Conservation (phyloP, 2,113 vertebrate genomes). For the Sinocyclocheilus anophthalmus region DNA sequence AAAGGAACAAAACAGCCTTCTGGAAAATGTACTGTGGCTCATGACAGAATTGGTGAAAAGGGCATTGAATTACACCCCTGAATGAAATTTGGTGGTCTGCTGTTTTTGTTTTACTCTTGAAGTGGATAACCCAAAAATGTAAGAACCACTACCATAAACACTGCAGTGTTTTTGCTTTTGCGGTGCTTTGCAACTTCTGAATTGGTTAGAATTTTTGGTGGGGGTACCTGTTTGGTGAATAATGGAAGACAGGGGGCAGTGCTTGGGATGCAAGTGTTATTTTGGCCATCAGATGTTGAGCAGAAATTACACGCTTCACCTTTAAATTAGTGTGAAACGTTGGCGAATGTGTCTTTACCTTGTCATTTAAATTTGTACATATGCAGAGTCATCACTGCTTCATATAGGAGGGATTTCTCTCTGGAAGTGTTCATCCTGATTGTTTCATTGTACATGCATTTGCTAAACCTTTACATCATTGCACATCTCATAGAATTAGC, state of each 20-base stretch:
- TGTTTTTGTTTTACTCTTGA: not conserved
- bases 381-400: constrained; percentile 15
- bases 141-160: not conserved
- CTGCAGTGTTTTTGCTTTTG: not conserved
- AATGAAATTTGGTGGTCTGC: not conserved
- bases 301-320: not conserved
- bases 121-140: not conserved
- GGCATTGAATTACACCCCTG: not conserved
- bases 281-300: not conserved
- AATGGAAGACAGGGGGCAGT: not conserved
- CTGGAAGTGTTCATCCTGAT: constrained; percentile 7
- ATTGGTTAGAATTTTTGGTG: not conserved
- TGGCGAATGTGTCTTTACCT: not conserved
- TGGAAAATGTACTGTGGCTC: not conserved
- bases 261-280: not conserved
- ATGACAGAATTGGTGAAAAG: not conserved
- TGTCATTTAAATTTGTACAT: constrained; percentile 11
- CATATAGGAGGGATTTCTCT: constrained; percentile 2
- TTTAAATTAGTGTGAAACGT: constrained; percentile 12
- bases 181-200: not conserved
- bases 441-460: constrained; percentile 42
- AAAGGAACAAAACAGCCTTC: not conserved
- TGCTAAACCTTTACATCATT: constrained; percentile 14
- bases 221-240: not conserved
- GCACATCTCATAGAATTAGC: constrained; percentile 34